Conservation (phyloP, 2,888 invertebrate species). For the Euphydryas editha region DNA sequence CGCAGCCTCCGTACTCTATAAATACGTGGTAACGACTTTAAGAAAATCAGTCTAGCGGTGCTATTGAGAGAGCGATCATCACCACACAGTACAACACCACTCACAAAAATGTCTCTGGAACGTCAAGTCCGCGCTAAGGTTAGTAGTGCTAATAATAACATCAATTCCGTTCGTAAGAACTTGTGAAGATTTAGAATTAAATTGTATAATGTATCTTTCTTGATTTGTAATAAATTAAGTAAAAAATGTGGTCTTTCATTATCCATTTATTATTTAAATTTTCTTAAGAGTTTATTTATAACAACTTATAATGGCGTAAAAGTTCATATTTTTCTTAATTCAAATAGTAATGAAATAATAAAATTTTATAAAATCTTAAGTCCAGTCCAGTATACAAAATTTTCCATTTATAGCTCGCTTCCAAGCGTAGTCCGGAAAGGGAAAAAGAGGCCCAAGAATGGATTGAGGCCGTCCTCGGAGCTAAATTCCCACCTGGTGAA, state of each 20-base stretch:
- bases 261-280: too few species aligned
- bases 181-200: not conserved
- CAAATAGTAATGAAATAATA: too few species aligned
- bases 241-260: not conserved
- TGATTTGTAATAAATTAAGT: too few species aligned
- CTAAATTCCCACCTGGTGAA: slow-evolving; percentile 93
- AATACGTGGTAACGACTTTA: slow-evolving; percentile 73
- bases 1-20: slow-evolving; percentile 74
- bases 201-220: too few species aligned
- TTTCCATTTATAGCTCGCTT: slow-evolving; percentile 85
- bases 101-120: slow-evolving; percentile 93
- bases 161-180: slow-evolving; percentile 24
- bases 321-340: too few species aligned
- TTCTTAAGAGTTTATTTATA: too few species aligned
- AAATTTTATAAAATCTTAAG: not conserved
- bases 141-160: slow-evolving; percentile 56
- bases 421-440: slow-evolving; percentile 91
- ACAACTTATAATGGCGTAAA: too few species aligned
- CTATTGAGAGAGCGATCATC: slow-evolving; percentile 64
- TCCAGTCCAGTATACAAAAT: slow-evolving; percentile 1
- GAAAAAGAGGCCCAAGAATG: slow-evolving; percentile 96
- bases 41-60: slow-evolving; percentile 80
- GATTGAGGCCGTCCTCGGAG: slow-evolving; percentile 94
- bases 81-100: slow-evolving; percentile 56
- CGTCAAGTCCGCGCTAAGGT: slow-evolving; percentile 96